A percentile compares a stretch with the other conserved stretches of the same genome.
Conservation (phyloP, 2,113 vertebrate species). For the Rhineura floridana region DNA sequence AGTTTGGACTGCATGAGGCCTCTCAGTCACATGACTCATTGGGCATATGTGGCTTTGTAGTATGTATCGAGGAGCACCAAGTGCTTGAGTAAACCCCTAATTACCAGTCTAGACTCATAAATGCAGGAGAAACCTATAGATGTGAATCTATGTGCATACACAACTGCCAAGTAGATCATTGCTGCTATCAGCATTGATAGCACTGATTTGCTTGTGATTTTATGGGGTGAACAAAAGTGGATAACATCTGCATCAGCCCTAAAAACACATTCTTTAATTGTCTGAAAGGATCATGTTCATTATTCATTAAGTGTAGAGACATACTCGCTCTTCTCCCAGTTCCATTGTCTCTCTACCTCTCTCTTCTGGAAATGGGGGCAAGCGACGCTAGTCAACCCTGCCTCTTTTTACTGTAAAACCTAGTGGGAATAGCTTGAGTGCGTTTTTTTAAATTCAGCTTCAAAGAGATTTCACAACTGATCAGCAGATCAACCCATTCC, state of each 20-base stretch:
- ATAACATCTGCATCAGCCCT: too few relatives aligned
- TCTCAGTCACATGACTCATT: background rate
- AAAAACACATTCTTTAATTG: background rate
- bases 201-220: background rate
- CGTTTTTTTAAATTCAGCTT: too few relatives aligned
- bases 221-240: too few relatives aligned
- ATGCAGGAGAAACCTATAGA: background rate
- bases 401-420: too few relatives aligned
- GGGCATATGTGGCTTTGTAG: background rate
- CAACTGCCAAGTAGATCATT: background rate
- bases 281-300: background rate
- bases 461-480: too few relatives aligned
- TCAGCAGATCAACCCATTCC: too few relatives aligned
- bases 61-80: background rate
- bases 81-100: background rate
- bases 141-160: background rate
- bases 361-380: too few relatives aligned
- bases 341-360: too few relatives aligned
- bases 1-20: background rate
- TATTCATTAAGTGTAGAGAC: too few relatives aligned
- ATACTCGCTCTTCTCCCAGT: too few relatives aligned
- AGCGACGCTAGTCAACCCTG: too few relatives aligned
- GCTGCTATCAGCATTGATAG: background rate
- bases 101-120: background rate
- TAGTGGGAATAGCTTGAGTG: too few relatives aligned